Evolutionary conservation across 2,797 vertebrate genomes (phyloP), one percentile per base, ranked within the genome.

Genomic region (Pseudochaenichthys georgianus): DNA sequence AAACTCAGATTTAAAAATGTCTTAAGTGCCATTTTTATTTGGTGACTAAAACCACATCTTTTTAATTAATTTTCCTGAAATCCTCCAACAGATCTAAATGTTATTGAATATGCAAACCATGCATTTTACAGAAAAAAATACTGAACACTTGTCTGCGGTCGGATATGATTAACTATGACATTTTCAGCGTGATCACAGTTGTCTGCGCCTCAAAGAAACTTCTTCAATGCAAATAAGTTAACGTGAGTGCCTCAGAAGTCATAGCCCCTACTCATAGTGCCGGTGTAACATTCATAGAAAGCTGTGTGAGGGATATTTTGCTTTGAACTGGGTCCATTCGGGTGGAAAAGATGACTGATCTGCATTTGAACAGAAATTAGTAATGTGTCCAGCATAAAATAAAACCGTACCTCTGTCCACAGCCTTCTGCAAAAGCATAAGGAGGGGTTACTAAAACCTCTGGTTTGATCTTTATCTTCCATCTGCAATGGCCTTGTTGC

Each of bases 251-350:
- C 55, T 57, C 41, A 42, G 72, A 68, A 65, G 46, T 71, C 52
- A 57, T 45, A 52, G 52, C 62, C 45, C 60, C 28, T 67, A 13
- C 61, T 68, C 82, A 73, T 64, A 66, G 73, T 48, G 45, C 47
- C 70, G 46, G 74, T 85, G 74, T 77, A 64, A 85, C 78, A 85
- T 88, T 75, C 28, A 85, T 86, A 64, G 54, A 66, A 69, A 84
- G 59, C 64, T 75, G 75, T 72, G 67, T 86, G 59, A 82, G 70
- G 42, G 31, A 81, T 76, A 70, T 59, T 74, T 70, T 81, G 84
- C 55, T 84, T 74, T 81, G 42, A 91, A 80, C 83, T 75, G 67
- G 16, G 28, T 69, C 69, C 16, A 71, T 79, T 80, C 81, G 57
- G 4, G 53, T 23, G 55, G 17, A 34, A 50, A 47, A 50, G 70